These are phyloP conservation scores for Heteropelma amictum DNA, from an alignment of 2,888 invertebrate species.

Conservation along the genomic window DNA sequence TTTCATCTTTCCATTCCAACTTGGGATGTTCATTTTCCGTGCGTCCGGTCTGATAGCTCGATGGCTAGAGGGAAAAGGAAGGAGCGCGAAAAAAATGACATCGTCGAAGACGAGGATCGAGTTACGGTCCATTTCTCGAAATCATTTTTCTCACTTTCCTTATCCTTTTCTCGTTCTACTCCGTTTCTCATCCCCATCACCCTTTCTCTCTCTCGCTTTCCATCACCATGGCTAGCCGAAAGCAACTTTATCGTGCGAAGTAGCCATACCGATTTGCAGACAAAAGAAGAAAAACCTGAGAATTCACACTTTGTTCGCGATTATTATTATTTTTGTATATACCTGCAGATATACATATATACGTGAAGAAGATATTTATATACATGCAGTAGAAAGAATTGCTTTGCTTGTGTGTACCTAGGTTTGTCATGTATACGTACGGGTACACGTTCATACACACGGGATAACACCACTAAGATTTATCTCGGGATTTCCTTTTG, in stretches of 20 bases:
- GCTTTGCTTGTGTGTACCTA: slow-evolving; percentile 13
- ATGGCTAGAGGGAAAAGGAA: background rate
- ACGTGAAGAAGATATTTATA: no score
- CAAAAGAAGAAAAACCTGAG: background rate
- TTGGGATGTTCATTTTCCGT: background rate
- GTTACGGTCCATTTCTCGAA: slow-evolving; percentile 33
- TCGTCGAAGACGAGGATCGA: slow-evolving; percentile 29
- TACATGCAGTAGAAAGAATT: slow-evolving; percentile 6
- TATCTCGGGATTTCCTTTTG: slow-evolving; percentile 55
- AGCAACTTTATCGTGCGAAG: slow-evolving; percentile 41
- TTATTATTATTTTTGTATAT: slow-evolving; percentile 36
- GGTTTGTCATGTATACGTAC: slow-evolving; percentile 12
- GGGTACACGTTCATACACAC: background rate
- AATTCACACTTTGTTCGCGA: slow-evolving; percentile 17
- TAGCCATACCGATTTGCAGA: slow-evolving; percentile 19
- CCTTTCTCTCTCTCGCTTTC: background rate
- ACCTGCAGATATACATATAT: background rate
- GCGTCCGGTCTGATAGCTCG: background rate
- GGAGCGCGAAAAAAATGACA: slow-evolving; percentile 2
- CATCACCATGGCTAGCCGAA: background rate
- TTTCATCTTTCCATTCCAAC: background rate
- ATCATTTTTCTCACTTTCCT: slow-evolving; percentile 32
- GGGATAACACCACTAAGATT: slow-evolving; percentile 45
- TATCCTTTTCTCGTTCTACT: background rate
- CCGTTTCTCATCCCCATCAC: background rate